These are phyloP conservation scores for Montipora efflorescens DNA, from an alignment of 64 coral and sea anemone genomes.

Conservation along the genomic window DNA sequence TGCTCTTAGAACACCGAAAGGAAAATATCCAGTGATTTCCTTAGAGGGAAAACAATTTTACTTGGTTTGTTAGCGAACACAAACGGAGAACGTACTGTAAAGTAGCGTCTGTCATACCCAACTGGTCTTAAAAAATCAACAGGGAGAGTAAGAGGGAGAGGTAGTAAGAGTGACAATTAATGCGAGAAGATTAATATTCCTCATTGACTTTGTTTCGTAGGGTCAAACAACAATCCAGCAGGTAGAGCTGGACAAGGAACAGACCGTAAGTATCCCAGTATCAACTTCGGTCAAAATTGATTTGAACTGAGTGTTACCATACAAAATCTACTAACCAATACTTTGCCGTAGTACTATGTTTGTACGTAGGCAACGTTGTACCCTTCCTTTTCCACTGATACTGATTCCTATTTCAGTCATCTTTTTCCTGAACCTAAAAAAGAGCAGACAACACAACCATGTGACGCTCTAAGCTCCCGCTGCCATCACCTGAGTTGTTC, in stretches of 20 bases:
- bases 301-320: conserved; percentile 7
- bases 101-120: background rate
- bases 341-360: background rate
- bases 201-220: conserved; percentile 10
- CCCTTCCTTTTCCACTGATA: background rate
- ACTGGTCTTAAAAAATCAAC: conserved; percentile 3
- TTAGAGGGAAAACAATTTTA: conserved; percentile 32
- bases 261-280: conserved; percentile 10
- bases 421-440: background rate
- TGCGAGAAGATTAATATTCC: conserved; percentile 31
- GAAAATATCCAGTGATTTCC: conserved; percentile 34
- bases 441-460: conserved; percentile 4
- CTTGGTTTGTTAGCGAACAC: background rate
- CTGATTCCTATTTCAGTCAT: background rate
- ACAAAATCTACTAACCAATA: background rate
- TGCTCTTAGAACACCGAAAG: conserved; percentile 39
- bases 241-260: conserved; percentile 19
- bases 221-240: conserved; percentile 5
- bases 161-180: background rate
- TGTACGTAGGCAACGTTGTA: background rate
- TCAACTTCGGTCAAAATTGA: conserved; percentile 10
- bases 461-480: background rate
- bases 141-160: conserved; percentile 19
- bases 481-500: background rate
- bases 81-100: conserved; percentile 34